Base-by-base conservation (phyloP, 2,797 vertebrate species). In the Echeneis naucrates region DNA sequence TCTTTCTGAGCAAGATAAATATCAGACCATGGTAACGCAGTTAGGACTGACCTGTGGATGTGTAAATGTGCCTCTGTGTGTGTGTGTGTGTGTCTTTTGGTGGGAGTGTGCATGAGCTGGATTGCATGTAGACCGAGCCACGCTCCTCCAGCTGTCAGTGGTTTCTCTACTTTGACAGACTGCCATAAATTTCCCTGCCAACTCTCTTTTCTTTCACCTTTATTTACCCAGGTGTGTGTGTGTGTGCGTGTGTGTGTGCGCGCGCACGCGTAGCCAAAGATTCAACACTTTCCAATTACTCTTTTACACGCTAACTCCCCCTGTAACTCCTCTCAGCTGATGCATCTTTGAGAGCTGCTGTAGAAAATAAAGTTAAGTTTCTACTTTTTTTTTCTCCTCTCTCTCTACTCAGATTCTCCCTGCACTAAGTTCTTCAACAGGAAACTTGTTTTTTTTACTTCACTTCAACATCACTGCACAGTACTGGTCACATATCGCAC, bases 141-240 rank as follows among this genome's bases (percentile, higher is more conserved):
- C 72, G 66, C 77, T 75, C 76, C 72, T 77, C 74, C 83, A 80
- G 81, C 81, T 88, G 84, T 84, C 81, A 69, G 68, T 40, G 62
- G 53, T 19, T 71, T 57, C 40, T 77, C 78, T 79, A 27, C n/a
- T 66, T 66, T 73, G 57, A 78, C 77, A 64, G 32, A 0, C 42
- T 26, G 75, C 62, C 68, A 56, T 86, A 72, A 81, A 86, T 75
- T 57, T 60, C 38, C 8, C 0, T 0, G 2, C 35, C 47, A 8
- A 12, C 44, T 61, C 45, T 37, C 26, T 53, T 62, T 68, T 68
- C 42, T 73, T 72, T 64, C 63, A 61, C 66, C 63, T 83, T 72
- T 62, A 26, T 78, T 83, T 62, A 64, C 65, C 27, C 67, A 75
- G 77, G 55, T 58, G 58, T 69, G 35, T 58, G 24, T 42, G 33